Evolutionary conservation across 37 sponge, comb jelly and placozoan genomes (phyloP), one percentile per base, ranked within the genome.

Genomic region (Agelas oroides): DNA sequence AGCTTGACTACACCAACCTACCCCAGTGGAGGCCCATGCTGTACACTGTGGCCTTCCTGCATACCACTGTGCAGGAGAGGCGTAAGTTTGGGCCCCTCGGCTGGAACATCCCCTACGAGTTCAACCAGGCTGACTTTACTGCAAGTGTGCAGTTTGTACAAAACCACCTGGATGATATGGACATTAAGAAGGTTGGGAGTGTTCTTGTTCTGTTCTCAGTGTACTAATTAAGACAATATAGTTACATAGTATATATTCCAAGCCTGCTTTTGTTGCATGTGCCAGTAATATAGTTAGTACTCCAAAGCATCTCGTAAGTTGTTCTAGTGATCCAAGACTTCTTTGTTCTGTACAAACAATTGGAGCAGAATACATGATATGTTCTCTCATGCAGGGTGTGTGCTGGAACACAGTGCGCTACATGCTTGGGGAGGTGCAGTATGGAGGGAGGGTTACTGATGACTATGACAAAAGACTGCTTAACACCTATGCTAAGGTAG

Each of bases 71-170:
- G 46, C 99, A 99, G 82, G 99, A 99, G 76, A 80, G 99, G 23
- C 84, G 99, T 46, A 99, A 99, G 89, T 99, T 95, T 83, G 99
- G 99, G 0, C 97, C 99, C 0, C 90, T 99, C 23, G 99, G 99
- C 34, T 99, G 99, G 99, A 99, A 99, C 58, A 99, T 99, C 27
- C 99, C 99, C 13, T 99, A 99, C 75, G 99, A 99, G 87, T 99
- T 95, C 79, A 99, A 99, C 89, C 94, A 99, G 73, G 94, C 97
- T 0, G 99, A 99, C 80, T 87, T 99, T 78, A 92, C 89, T 63
- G 95, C 99, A 30, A 97, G 94, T 61, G 87, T 99, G 23, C 99
- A 99, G 92, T 99, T 99, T 66, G 70, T 99, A 0, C 97, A 97
- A 82, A 99, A 99, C 84, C 99, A 99, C 77, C 84, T 99, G 54